Base-by-base conservation (phyloP, 2,797 vertebrate species). In the Echiichthys vipera region DNA sequence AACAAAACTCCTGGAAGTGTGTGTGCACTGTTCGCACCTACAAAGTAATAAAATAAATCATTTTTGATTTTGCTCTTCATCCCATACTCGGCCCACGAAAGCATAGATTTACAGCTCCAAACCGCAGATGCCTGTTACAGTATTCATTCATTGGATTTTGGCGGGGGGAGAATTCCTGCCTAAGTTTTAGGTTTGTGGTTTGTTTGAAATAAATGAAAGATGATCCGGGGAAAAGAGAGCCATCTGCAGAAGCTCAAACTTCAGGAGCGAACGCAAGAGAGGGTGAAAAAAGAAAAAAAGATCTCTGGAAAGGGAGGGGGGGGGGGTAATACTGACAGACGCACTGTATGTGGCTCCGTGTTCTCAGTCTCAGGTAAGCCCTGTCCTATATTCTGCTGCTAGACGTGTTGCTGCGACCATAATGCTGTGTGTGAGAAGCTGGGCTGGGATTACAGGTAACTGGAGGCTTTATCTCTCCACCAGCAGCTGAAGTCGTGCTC, bases 371-470 rank as follows among this genome's bases (percentile, higher is more conserved):
- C 39, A 34, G 43, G 47, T 65, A 56, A 72, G 66, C 63, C 56
- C 1, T 2, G 27, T 34, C 11, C 22, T 25, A 1, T 17, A 18
- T 37, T 39, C 37, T 36, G 49, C 29, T 20, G 13, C 25, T 24
- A 55, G 47, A 40, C 47, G 18, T 36, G 43, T 56, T 30, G 55
- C 30, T 27, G 47, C 24, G 57, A 45, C 63, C 40, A 18, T 53
- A 36, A 62, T 54, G 49, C 5, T 5, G 68, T 55, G 51, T 72
- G 68, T 71, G 63, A 83, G 77, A 49, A 67, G 75, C 57, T 58
- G 77, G 72, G 83, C 78, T 82, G 72, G 90, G 88, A 89, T 91
- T 89, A 86, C 79, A 89, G 84, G 84, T 86, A 79, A 80, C 77
- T 58, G 78, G 57, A 46, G 76, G 82, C 65, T 81, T 91, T 88